These are phyloP conservation scores for Apamea sordens DNA, from an alignment of 2,888 invertebrate species.

Conservation along the genomic window DNA sequence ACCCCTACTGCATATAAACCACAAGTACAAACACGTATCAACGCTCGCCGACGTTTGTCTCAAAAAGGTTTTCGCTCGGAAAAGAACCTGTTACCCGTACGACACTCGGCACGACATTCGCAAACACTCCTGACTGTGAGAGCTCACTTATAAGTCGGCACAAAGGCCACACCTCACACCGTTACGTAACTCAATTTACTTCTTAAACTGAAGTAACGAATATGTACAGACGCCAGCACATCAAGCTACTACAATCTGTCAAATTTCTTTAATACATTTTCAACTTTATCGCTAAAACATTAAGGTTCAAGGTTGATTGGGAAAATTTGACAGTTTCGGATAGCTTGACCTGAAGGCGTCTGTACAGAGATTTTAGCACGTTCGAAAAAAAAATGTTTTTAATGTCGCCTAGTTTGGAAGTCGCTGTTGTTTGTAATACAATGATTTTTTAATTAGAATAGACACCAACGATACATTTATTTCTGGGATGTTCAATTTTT, in stretches of 20 bases:
- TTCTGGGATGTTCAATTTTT: background rate
- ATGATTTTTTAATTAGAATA: background rate
- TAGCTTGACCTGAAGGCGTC: too few species aligned
- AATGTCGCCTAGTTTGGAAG: background rate
- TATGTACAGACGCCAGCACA: too few species aligned
- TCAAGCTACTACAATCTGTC: too few species aligned
- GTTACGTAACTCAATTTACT: constrained; percentile 22
- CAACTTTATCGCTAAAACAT: too few species aligned
- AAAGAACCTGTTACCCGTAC: constrained; percentile 73
- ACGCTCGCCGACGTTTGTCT: constrained; percentile 61
- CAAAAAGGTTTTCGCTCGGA: constrained; percentile 69
- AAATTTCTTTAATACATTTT: too few species aligned
- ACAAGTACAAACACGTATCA: constrained; percentile 38
- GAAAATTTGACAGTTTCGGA: too few species aligned
- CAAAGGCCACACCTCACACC: constrained; percentile 71
- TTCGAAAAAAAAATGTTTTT: background rate
- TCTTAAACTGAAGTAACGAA: background rate
- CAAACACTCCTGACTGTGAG: constrained; percentile 75
- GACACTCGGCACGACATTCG: constrained; percentile 73
- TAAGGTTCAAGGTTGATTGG: too few species aligned
- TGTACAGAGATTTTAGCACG: background rate
- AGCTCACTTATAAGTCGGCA: constrained; percentile 73
- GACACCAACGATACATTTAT: background rate
- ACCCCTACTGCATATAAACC: constrained; percentile 20
- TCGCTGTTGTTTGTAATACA: background rate